These are phyloP conservation scores for Muscicapa comitata DNA, from an alignment of 2,797 vertebrate species.

Conservation along the genomic window DNA sequence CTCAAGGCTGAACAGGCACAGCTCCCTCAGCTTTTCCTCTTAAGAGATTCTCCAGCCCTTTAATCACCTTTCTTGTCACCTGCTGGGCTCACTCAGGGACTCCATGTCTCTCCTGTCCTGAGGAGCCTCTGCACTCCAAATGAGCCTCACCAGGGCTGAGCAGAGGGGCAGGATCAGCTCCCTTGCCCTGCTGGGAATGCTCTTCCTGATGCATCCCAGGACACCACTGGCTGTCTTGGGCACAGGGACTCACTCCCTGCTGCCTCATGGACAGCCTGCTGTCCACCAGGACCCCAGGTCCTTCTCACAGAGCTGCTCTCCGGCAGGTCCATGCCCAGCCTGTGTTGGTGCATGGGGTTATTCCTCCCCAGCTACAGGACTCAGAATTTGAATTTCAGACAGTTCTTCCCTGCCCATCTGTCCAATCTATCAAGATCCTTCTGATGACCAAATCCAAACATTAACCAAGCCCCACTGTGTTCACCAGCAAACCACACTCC, in stretches of 20 bases:
- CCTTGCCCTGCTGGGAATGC: fast-evolving
- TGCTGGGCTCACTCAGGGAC: neutral
- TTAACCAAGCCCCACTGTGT: neutral
- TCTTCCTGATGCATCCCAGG: fast-evolving
- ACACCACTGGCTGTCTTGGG: fast-evolving
- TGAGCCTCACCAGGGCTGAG: neutral
- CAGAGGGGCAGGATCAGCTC: neutral
- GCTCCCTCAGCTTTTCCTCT: neutral
- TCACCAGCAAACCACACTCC: neutral
- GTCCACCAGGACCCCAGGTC: neutral
- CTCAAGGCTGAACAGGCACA: neutral
- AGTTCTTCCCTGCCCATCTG: fast-evolving
- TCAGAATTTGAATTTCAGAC: neutral
- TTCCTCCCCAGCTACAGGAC: neutral
- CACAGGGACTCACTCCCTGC: neutral
- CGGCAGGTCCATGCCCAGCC: neutral
- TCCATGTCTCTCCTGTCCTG: neutral
- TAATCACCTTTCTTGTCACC: no score
- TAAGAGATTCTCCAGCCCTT: neutral
- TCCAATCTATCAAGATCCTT: neutral
- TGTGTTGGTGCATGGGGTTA: no score
- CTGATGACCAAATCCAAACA: neutral
- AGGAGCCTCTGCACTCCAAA: neutral
- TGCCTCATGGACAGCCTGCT: neutral
- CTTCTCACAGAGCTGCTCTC: neutral